Evolutionary conservation across 2,888 invertebrate genomes (phyloP), one percentile per base, ranked within the genome.

Genomic region (Phyllotreta striolata): DNA sequence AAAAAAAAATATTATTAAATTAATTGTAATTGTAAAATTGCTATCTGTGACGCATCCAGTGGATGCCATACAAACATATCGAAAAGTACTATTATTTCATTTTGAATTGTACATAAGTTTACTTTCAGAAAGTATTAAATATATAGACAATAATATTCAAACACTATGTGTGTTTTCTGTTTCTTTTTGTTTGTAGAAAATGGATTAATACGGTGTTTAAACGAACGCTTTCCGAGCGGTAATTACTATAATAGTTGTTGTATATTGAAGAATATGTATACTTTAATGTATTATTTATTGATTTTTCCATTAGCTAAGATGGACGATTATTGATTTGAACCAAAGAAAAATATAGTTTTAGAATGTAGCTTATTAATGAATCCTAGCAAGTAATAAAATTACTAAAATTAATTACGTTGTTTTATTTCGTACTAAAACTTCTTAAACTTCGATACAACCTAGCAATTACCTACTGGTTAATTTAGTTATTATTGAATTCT

Each of bases 311-410:
- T 74, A 72, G 60, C 44, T 69, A 70, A 66, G 64, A 24, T 63
- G 64, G 63, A 67, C 55, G 52, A 64, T 66, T 64, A 69, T 69
- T 60, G 52, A 52, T 70, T 68, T 56, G 69, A 77, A 78, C 78
- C 78, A 78, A 79, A 78, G 78, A 78, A 78, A 74, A 74, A 74
- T 74, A 78, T 77, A 78, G 77, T 78, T 77, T 77, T 77, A 78
- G 76, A 76, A 65, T 73, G 75, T 78, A 76, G 77, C 76, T 76
- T 77, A 77, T 74, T 67, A 66, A 72, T 75, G 76, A 74, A 71
- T 64, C 66, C 63, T 76, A 75, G 74, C 73, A 69, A 71, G 72
- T 74, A 75, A 75, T 73, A 73, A 75, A 74, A 72, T 68, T 65
- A 74, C 62, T 62, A 62, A 55, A 62, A 57, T 57, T 34, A 54